phyloP scores from a whole-genome alignment of 2,113 vertebrate species.

The Amphiprion ocellaris region DNA sequence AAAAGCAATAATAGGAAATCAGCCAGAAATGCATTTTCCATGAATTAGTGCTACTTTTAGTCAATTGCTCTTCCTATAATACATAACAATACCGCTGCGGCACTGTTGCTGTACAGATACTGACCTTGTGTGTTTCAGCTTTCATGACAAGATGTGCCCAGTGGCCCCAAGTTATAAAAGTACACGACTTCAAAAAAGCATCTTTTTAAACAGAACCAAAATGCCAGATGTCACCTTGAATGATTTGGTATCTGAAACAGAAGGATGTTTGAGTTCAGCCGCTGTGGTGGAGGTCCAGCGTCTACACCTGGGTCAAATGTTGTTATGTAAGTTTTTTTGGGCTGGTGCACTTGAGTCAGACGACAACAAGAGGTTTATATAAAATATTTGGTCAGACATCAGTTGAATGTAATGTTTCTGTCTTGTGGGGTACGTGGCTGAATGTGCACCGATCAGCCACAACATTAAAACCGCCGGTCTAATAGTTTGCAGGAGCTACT shows the following conservation, averaged over 20 bases:
- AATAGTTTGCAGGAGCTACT: too few relatives aligned
- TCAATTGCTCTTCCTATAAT: not conserved
- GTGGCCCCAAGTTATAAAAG: constrained; percentile 15
- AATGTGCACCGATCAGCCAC: too few relatives aligned
- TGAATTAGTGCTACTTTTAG: not conserved
- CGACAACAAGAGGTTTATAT: not conserved
- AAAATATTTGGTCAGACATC: not conserved
- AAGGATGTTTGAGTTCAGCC: not conserved
- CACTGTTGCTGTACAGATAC: not conserved
- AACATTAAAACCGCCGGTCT: too few relatives aligned
- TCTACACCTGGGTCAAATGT: constrained; percentile 28
- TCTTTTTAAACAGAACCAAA: constrained; percentile 9
- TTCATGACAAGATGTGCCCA: not conserved
- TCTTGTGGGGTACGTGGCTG: too few relatives aligned
- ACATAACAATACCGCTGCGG: not conserved
- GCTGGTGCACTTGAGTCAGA: constrained; percentile 1
- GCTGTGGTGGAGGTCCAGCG: constrained; percentile 5
- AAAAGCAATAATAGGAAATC: not conserved
- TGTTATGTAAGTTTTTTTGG: constrained; percentile 19
- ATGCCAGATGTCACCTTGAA: constrained; percentile 59
- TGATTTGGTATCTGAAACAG: constrained; percentile 7
- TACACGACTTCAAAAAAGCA: constrained; percentile 4
- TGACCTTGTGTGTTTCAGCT: constrained; percentile 33
- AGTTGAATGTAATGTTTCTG: not conserved
- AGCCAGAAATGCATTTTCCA: too few relatives aligned